Percentiles rank a stretch among this genome's conserved stretches.
Conservation (phyloP, 2,113 vertebrate species). For the Petaurus breviceps region DNA sequence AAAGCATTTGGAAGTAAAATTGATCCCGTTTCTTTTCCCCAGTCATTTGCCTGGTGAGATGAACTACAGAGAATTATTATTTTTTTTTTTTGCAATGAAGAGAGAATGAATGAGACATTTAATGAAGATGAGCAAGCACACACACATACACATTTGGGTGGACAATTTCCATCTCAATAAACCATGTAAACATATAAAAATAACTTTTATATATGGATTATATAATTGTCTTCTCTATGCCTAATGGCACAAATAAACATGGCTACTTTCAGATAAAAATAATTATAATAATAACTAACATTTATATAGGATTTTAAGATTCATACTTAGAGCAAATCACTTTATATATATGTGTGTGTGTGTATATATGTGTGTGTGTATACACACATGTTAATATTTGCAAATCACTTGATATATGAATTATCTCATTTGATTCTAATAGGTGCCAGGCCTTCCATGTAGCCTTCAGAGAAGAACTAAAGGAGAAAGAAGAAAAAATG, state of each 20-base stretch:
- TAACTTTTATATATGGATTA: background rate
- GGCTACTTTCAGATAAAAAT: background rate
- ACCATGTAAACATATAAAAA: background rate
- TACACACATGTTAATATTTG: no score
- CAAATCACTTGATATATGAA: no score
- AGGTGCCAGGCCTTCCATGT: no score
- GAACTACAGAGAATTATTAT: background rate
- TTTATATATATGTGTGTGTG: background rate
- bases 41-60: background rate
- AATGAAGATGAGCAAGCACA: background rate
- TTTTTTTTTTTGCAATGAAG: no score
- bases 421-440: no score
- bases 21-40: background rate
- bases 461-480: no score
- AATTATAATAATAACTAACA: background rate
- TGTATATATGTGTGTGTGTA: no score
- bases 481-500: no score
- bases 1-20: background rate
- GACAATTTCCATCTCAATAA: background rate
- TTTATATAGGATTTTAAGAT: background rate
- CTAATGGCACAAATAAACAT: background rate
- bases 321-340: background rate
- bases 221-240: background rate
- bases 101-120: background rate
- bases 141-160: background rate